phyloP scores from a whole-genome alignment of 2,888 invertebrate species.

The Onthophagus sagittarius region DNA sequence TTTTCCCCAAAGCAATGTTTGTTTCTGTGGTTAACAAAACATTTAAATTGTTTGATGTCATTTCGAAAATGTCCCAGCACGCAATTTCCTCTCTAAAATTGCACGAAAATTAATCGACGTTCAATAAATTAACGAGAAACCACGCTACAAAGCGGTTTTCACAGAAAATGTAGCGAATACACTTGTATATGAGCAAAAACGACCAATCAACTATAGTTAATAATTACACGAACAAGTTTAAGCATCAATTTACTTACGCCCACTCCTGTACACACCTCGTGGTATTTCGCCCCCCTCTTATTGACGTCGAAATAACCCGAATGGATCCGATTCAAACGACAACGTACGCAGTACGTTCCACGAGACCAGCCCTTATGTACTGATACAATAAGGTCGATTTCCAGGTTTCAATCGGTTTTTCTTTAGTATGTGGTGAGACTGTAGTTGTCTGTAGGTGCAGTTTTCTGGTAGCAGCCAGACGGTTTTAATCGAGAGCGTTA shows the following conservation, averaged over 20 bases:
- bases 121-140: not conserved
- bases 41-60: no score
- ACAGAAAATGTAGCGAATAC: not conserved
- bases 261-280: not conserved
- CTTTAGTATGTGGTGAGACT: slow-evolving; percentile 8
- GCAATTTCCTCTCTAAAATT: not conserved
- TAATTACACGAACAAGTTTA: not conserved
- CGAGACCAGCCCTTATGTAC: slow-evolving; percentile 29
- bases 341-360: slow-evolving; percentile 24
- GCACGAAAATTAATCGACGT: not conserved
- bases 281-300: not conserved
- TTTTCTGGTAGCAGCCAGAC: slow-evolving; percentile 4
- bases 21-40: no score
- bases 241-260: not conserved
- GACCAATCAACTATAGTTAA: not conserved
- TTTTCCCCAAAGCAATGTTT: no score
- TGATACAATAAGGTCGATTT: slow-evolving; percentile 25
- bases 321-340: slow-evolving; percentile 15
- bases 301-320: slow-evolving; percentile 21
- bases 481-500: slow-evolving; percentile 6
- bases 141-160: not conserved
- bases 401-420: slow-evolving; percentile 21
- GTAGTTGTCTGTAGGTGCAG: slow-evolving; percentile 17
- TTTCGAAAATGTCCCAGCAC: not conserved
- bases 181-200: not conserved